Evolutionary conservation across 2,797 vertebrate genomes (phyloP).

Genomic region (Peromyscus eremicus): DNA sequence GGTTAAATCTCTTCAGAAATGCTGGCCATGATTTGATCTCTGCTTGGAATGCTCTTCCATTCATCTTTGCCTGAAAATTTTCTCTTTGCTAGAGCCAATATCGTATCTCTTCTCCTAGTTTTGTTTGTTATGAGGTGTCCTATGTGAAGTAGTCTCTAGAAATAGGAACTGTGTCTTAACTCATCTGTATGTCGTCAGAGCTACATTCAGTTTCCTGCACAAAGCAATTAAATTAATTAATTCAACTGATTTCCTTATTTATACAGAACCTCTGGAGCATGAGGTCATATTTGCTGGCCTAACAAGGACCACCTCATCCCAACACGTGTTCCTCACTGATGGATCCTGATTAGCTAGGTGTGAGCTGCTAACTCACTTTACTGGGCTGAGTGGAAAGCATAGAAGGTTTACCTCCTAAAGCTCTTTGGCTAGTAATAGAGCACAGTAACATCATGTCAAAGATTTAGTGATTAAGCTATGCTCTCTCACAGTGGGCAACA

Average conservation of each 20-base stretch:
- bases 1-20: neutral
- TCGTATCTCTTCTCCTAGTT: neutral
- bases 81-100: neutral
- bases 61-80: neutral
- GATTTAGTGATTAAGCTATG: constrained; percentile 75
- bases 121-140: neutral
- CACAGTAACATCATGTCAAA: constrained; percentile 73
- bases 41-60: accelerated
- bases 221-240: constrained; percentile 15
- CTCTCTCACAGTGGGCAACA: constrained; percentile 46
- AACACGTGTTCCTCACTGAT: neutral
- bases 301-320: neutral
- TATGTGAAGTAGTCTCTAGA: neutral
- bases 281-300: neutral
- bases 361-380: constrained; percentile 39
- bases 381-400: neutral
- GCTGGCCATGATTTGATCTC: neutral
- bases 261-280: neutral
- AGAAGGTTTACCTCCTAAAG: neutral
- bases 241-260: constrained; percentile 51
- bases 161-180: neutral
- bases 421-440: constrained; percentile 52
- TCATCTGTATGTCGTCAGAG: neutral
- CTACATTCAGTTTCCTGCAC: neutral
- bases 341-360: neutral